Conservation (phyloP, 2,888 invertebrate species). For the Dexiosoma caninum region DNA sequence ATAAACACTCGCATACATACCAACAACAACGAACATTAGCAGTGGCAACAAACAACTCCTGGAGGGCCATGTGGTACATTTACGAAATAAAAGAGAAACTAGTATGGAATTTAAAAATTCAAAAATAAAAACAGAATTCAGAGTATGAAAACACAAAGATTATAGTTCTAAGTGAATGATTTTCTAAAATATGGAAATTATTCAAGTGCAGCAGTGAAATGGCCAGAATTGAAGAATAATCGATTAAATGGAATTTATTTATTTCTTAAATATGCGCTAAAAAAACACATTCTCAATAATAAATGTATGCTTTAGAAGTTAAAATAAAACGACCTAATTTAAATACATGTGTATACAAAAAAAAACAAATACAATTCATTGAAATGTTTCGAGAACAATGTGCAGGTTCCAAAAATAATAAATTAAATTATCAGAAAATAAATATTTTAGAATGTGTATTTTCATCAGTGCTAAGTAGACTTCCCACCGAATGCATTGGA, state of each 20-base stretch:
- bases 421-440: too few relatives aligned
- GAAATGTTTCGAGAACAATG: too few relatives aligned
- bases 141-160: not conserved
- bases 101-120: constrained; percentile 21
- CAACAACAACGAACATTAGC: not conserved
- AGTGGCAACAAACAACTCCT: constrained; percentile 25
- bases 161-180: constrained; percentile 38
- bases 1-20: constrained; percentile 13
- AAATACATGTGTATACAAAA: too few relatives aligned
- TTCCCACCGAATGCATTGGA: too few relatives aligned
- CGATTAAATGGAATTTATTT: constrained; percentile 9
- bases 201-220: constrained; percentile 48
- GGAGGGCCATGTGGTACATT: constrained; percentile 57
- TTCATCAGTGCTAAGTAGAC: too few relatives aligned
- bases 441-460: too few relatives aligned
- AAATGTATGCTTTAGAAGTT: not conserved
- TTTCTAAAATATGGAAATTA: constrained; percentile 47
- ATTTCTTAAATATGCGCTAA: not conserved
- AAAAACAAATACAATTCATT: too few relatives aligned
- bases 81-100: constrained; percentile 2
- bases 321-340: not conserved
- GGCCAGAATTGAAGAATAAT: constrained; percentile 3
- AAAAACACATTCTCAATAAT: not conserved
- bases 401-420: too few relatives aligned
- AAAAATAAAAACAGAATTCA: not conserved